Evolutionary conservation across 1,140 invertebrate species (phyloP).

Genomic region (Trialeurodes vaporariorum): DNA sequence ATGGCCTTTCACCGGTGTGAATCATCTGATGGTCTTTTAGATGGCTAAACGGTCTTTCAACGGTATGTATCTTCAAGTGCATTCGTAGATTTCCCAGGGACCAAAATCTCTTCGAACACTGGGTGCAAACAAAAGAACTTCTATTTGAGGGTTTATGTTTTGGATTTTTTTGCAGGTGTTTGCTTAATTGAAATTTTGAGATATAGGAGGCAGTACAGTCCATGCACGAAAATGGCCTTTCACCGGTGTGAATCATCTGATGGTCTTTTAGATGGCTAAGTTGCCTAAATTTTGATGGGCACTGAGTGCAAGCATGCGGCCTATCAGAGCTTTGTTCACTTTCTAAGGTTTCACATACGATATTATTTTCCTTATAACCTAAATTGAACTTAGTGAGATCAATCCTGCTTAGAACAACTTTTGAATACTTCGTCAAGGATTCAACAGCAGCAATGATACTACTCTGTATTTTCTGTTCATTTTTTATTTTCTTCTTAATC

Average conservation of each 20-base stretch:
- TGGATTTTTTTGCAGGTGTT: neutral
- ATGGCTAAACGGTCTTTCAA: too few relatives aligned
- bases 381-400: too few relatives aligned
- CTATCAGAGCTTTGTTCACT: neutral
- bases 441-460: too few relatives aligned
- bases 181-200: too few relatives aligned
- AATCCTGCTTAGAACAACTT: too few relatives aligned
- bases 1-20: neutral
- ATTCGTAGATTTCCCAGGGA: neutral
- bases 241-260: neutral
- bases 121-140: neutral
- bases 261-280: neutral
- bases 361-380: too few relatives aligned
- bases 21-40: neutral
- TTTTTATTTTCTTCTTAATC: too few relatives aligned
- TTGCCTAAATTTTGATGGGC: neutral
- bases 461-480: too few relatives aligned
- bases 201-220: too few relatives aligned
- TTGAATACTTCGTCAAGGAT: too few relatives aligned
- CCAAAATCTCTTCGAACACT: neutral
- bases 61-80: neutral
- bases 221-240: neutral
- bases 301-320: neutral
- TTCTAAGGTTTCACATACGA: too few relatives aligned
- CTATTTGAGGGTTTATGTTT: neutral